These are phyloP conservation scores for Archilochus colubris DNA, from an alignment of 2,113 vertebrate species.

Conservation along the genomic window DNA sequence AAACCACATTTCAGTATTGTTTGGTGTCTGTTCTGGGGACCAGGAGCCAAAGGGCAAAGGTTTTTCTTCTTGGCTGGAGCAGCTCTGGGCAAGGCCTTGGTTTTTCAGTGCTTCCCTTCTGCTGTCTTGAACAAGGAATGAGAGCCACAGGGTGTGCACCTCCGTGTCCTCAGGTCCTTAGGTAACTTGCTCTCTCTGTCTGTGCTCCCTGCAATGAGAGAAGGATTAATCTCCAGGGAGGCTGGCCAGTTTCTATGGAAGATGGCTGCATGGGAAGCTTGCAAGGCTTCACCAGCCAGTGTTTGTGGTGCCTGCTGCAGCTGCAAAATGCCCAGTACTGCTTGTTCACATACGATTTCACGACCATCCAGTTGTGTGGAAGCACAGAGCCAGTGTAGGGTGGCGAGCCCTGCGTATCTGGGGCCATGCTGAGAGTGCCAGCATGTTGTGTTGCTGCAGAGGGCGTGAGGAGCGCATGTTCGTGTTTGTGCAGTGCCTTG, in stretches of 20 bases:
- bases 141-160: background rate
- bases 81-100: background rate
- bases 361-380: background rate
- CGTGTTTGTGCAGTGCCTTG: background rate
- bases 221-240: slow-evolving; percentile 41
- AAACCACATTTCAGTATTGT: background rate
- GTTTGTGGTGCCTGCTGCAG: background rate
- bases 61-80: background rate
- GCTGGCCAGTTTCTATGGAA: slow-evolving; percentile 41
- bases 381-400: background rate
- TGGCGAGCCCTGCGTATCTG: background rate
- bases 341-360: background rate
- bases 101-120: background rate
- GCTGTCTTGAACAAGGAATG: background rate
- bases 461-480: background rate
- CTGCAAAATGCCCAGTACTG: background rate
- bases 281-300: background rate
- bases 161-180: background rate
- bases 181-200: background rate
- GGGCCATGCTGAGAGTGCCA: background rate
- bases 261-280: slow-evolving; percentile 39
- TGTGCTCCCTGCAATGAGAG: background rate
- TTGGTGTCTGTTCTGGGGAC: background rate
- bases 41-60: background rate
- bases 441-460: background rate